Evolutionary conservation across 2,888 invertebrate genomes (phyloP).

Genomic region (Camponotus fellah): DNA sequence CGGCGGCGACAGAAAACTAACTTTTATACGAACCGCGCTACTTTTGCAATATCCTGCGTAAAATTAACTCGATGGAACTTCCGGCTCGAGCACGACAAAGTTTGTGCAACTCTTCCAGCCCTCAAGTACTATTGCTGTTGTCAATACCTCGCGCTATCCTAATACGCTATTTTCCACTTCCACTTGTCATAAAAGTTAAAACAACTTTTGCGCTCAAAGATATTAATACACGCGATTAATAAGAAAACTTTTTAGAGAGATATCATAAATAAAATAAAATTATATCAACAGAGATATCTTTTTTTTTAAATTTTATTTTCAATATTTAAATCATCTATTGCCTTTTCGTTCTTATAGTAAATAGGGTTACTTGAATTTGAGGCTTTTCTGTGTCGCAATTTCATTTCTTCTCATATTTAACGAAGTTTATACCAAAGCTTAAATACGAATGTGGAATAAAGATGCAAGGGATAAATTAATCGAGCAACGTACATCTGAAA

Average conservation of each 20-base stretch:
- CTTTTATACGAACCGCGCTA: constrained; percentile 26
- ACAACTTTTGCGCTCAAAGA: background rate
- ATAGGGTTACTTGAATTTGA: background rate
- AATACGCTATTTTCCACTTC: constrained; percentile 23
- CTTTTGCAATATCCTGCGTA: constrained; percentile 14
- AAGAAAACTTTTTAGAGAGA: background rate
- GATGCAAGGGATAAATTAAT: constrained; percentile 16
- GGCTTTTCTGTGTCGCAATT: background rate
- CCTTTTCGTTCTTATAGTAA: background rate
- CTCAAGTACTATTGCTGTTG: constrained; percentile 9
- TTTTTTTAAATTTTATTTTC: background rate
- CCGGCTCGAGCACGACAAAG: background rate
- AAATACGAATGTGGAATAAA: background rate
- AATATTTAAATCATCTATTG: background rate
- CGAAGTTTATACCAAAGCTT: background rate
- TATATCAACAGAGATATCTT: background rate
- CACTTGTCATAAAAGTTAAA: background rate
- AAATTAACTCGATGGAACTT: constrained; percentile 40
- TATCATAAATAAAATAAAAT: background rate
- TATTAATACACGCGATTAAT: constrained; percentile 11
- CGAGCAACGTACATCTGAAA: background rate
- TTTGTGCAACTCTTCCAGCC: constrained; percentile 1
- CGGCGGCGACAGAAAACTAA: background rate
- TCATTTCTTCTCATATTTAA: background rate
- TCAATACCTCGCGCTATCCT: background rate